A percentile compares a stretch with the other conserved stretches of the same genome.
These are phyloP conservation scores for Pyrochroa serraticornis DNA, from an alignment of 2,888 invertebrate genomes.

Conservation along the genomic window DNA sequence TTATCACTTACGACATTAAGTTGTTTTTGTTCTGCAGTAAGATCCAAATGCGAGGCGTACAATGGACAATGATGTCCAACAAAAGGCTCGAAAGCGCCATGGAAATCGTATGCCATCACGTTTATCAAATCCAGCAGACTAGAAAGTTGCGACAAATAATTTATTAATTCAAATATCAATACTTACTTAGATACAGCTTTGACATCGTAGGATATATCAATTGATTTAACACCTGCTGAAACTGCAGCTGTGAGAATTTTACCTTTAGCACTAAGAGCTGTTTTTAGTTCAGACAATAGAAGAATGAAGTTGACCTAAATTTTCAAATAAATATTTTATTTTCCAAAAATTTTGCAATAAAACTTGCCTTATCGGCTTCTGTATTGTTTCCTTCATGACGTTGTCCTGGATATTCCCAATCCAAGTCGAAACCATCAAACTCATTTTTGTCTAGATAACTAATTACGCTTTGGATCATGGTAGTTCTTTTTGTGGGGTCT, in stretches of 20 bases:
- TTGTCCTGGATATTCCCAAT: slow-evolving; percentile 74
- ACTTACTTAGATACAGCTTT: slow-evolving; percentile 30
- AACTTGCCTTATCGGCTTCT: slow-evolving; percentile 46
- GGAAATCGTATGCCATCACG: slow-evolving; percentile 62
- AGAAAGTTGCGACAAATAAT: not conserved
- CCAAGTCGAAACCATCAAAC: slow-evolving; percentile 75
- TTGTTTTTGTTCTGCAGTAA: slow-evolving; percentile 32
- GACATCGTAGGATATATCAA: slow-evolving; percentile 43
- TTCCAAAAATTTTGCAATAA: slow-evolving; percentile 37
- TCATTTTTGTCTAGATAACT: slow-evolving; percentile 62
- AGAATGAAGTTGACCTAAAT: slow-evolving; percentile 34
- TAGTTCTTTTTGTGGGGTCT: slow-evolving; percentile 54
- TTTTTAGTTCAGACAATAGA: slow-evolving; percentile 41
- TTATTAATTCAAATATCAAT: not conserved
- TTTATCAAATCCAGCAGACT: slow-evolving; percentile 57
- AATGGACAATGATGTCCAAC: slow-evolving; percentile 73
- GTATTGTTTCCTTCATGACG: slow-evolving; percentile 57
- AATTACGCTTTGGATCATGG: slow-evolving; percentile 63
- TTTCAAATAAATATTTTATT: slow-evolving; percentile 21
- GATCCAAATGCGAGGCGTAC: slow-evolving; percentile 58
- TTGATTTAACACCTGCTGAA: slow-evolving; percentile 40
- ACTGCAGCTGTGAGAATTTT: slow-evolving; percentile 45
- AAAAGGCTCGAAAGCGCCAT: slow-evolving; percentile 68
- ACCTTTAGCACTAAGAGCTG: slow-evolving; percentile 38
- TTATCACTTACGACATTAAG: slow-evolving; percentile 35